Evolutionary conservation across 2,888 invertebrate species (phyloP).

Genomic region (Pimpla rufipes): DNA sequence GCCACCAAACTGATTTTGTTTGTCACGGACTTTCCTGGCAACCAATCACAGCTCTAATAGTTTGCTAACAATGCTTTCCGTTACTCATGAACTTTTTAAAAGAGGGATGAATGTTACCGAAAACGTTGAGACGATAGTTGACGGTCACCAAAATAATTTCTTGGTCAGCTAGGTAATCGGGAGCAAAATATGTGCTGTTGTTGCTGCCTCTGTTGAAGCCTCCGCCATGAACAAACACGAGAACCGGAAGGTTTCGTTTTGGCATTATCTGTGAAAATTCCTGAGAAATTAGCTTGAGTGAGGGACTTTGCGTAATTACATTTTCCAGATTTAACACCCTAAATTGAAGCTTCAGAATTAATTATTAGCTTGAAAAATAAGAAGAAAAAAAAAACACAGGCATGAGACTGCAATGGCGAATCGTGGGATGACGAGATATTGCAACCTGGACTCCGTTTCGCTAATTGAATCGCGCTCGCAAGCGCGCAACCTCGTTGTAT

Average conservation of each 20-base stretch:
- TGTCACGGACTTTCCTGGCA: too few relatives aligned
- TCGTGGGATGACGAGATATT: conserved; percentile 33
- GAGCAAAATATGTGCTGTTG: conserved; percentile 73
- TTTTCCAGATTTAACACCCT: conserved; percentile 18
- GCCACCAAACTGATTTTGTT: too few relatives aligned
- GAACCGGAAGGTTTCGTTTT: conserved; percentile 74
- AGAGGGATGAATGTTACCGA: too few relatives aligned
- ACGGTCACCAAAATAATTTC: conserved; percentile 79
- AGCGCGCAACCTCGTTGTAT: conserved; percentile 64
- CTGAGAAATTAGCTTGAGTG: conserved; percentile 29
- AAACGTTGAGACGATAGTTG: conserved; percentile 80
- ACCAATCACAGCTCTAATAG: too few relatives aligned
- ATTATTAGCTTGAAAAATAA: background rate
- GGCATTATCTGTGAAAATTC: conserved; percentile 67
- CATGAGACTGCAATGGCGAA: conserved; percentile 5
- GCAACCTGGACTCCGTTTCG: conserved; percentile 67
- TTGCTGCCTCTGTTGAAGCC: conserved; percentile 73
- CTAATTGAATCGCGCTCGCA: conserved; percentile 63
- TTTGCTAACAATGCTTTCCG: too few relatives aligned
- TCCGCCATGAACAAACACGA: conserved; percentile 80
- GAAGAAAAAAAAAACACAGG: background rate
- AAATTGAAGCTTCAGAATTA: conserved; percentile 10
- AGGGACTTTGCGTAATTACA: conserved; percentile 2
- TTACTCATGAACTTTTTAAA: too few relatives aligned
- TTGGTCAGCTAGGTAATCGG: conserved; percentile 79